phyloP scores from a whole-genome alignment of 2,797 vertebrate genomes.

The Ctenochaetus hawaiiensis region DNA sequence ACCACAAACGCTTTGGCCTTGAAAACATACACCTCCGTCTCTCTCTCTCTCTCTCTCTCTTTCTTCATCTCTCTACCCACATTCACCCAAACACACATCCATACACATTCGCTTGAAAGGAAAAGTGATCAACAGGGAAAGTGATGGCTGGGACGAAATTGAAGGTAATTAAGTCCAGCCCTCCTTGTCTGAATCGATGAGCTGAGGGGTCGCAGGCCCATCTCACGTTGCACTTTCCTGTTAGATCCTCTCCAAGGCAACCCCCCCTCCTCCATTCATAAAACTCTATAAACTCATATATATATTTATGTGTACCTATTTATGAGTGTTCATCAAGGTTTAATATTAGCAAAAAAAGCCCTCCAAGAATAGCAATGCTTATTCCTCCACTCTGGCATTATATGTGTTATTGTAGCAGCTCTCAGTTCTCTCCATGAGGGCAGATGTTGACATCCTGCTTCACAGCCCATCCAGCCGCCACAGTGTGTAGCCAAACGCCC shows the following conservation, averaged over 20 bases:
- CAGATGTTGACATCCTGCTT: constrained; percentile 83
- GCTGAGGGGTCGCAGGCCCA: constrained; percentile 80
- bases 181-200: constrained; percentile 84
- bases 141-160: constrained; percentile 78
- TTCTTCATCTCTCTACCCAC: constrained; percentile 35
- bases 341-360: constrained; percentile 2
- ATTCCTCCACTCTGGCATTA: constrained; percentile 34
- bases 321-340: constrained; percentile 8
- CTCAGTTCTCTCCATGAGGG: constrained; percentile 71
- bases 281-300: constrained; percentile 30
- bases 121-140: constrained; percentile 80
- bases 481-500: constrained; percentile 82
- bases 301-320: not conserved
- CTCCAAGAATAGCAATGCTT: constrained; percentile 12
- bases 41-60: constrained; percentile 42
- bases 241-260: constrained; percentile 29
- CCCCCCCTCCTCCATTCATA: constrained; percentile 10
- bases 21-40: constrained; percentile 81
- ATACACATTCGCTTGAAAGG: constrained; percentile 54
- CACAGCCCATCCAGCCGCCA: constrained; percentile 81
- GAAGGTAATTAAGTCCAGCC: constrained; percentile 85
- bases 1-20: constrained; percentile 83
- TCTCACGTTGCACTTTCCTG: constrained; percentile 78
- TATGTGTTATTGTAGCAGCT: constrained; percentile 40
- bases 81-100: constrained; percentile 24